These are phyloP conservation scores for Drosophila greeni DNA, from an alignment of 2,888 invertebrate genomes.

Conservation along the genomic window DNA sequence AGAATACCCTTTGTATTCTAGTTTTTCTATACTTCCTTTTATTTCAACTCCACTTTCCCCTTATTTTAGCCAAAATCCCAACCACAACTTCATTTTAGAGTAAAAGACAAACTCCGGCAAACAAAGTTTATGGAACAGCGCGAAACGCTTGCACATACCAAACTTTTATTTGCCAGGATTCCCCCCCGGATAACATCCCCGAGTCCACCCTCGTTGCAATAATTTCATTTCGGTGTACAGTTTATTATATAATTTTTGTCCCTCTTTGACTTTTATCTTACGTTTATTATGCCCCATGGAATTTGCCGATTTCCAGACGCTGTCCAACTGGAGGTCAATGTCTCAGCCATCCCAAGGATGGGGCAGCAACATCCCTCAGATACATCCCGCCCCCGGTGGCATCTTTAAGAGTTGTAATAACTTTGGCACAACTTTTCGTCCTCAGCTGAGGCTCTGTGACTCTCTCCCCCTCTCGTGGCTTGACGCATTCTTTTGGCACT, in stretches of 20 bases:
- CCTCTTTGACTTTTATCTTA: slow-evolving; percentile 74
- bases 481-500: slow-evolving; percentile 70
- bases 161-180: slow-evolving; percentile 45
- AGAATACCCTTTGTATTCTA: background rate
- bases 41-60: background rate
- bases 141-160: slow-evolving; percentile 44
- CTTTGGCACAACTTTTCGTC: slow-evolving; percentile 62
- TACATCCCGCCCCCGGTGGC: slow-evolving; percentile 22
- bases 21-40: background rate
- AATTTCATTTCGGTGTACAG: slow-evolving; percentile 65
- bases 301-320: slow-evolving; percentile 63
- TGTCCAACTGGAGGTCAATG: slow-evolving; percentile 61
- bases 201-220: slow-evolving; percentile 44
- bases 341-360: slow-evolving; percentile 35
- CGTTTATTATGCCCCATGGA: slow-evolving; percentile 73
- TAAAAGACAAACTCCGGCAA: slow-evolving; percentile 18
- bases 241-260: slow-evolving; percentile 74
- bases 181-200: slow-evolving; percentile 13
- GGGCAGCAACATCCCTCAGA: slow-evolving; percentile 37
- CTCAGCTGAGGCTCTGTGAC: slow-evolving; percentile 17
- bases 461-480: slow-evolving; percentile 43
- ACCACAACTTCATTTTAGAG: slow-evolving; percentile 4
- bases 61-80: background rate
- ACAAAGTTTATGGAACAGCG: slow-evolving; percentile 33
- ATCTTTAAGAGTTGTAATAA: slow-evolving; percentile 64